These are phyloP conservation scores for Poecilia latipinna DNA, from an alignment of 2,113 vertebrate genomes.

Conservation along the genomic window DNA sequence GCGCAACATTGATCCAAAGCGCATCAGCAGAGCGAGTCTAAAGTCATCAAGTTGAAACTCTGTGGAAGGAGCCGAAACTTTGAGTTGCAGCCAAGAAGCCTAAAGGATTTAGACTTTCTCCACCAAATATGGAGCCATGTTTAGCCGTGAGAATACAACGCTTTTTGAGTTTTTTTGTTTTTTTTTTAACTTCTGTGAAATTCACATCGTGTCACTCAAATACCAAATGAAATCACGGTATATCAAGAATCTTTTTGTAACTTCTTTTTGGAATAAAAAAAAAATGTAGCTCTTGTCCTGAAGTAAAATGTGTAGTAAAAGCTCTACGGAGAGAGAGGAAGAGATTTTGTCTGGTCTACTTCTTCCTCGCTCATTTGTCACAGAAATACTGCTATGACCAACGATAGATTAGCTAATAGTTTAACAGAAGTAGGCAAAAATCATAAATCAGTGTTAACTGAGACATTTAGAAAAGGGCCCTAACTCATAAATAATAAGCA, in stretches of 20 bases:
- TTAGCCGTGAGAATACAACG: neutral
- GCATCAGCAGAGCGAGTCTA: neutral
- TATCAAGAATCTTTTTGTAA: neutral
- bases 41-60: no score
- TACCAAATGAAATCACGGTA: neutral
- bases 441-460: slow-evolving; percentile 43
- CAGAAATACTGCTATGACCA: neutral
- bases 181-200: no score
- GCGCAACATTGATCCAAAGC: neutral
- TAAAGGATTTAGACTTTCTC: neutral
- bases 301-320: no score
- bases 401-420: slow-evolving; percentile 13
- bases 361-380: neutral
- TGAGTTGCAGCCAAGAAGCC: neutral
- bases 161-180: neutral
- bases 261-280: neutral
- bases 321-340: neutral
- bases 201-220: neutral
- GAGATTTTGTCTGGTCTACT: slow-evolving; percentile 15
- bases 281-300: neutral
- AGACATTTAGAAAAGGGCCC: slow-evolving; percentile 36
- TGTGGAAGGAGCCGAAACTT: no score
- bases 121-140: neutral
- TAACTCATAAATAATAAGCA: slow-evolving; percentile 33
- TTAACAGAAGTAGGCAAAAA: slow-evolving; percentile 17